phyloP scores from a whole-genome alignment of 2,113 vertebrate genomes.

The Lophotis ruficrista region DNA sequence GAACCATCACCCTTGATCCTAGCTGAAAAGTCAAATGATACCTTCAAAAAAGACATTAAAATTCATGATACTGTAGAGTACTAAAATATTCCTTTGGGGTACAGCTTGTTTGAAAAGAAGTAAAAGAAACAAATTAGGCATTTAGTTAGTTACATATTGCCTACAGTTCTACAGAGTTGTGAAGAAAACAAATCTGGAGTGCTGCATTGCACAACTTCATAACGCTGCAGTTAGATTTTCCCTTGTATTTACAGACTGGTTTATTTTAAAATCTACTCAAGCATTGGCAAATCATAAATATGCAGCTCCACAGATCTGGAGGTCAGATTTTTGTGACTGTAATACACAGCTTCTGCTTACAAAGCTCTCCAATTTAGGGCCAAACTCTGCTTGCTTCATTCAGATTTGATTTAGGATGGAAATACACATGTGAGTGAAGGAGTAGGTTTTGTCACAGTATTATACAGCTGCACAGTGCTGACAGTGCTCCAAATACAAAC shows the following conservation, averaged over 20 bases:
- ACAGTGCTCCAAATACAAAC: background rate
- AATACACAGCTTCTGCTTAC: background rate
- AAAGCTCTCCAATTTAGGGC: background rate
- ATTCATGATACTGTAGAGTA: background rate
- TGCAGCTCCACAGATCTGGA: background rate
- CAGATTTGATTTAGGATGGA: background rate
- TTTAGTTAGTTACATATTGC: background rate
- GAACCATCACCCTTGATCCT: background rate
- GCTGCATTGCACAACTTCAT: constrained; percentile 32
- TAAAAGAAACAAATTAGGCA: constrained; percentile 19
- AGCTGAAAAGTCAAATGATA: background rate
- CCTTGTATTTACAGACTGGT: constrained; percentile 8
- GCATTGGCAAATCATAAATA: constrained; percentile 24
- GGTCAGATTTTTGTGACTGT: background rate
- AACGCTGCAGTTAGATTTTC: background rate
- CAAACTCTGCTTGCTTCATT: background rate
- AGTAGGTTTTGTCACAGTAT: background rate
- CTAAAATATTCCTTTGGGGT: background rate
- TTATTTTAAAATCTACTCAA: constrained; percentile 34
- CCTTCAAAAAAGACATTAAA: background rate
- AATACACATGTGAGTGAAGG: background rate
- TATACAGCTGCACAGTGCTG: background rate
- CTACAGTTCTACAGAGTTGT: background rate
- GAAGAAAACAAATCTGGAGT: constrained; percentile 38
- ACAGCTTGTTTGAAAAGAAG: background rate